A percentile compares a stretch with the other conserved stretches of the same genome.
Conservation (phyloP, 2,113 vertebrate genomes). For the Tyto alba region DNA sequence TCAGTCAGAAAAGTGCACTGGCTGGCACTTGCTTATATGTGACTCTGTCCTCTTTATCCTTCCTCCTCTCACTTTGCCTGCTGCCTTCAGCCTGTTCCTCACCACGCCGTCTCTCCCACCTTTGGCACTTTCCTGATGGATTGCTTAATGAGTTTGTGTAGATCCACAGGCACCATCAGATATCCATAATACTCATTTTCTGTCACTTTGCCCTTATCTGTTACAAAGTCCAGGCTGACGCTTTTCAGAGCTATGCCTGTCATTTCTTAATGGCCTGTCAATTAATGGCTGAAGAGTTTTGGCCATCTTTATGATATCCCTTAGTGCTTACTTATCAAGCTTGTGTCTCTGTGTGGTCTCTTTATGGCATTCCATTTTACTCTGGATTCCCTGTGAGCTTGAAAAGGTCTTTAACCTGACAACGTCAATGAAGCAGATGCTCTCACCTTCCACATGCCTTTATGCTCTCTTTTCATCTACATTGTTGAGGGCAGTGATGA, state of each 20-base stretch:
- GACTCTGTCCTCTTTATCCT: not conserved
- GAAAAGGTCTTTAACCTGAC: not conserved
- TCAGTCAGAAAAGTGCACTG: not conserved
- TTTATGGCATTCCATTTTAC: not conserved
- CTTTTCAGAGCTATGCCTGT: not conserved
- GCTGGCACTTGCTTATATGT: not conserved
- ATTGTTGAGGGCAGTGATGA: not conserved
- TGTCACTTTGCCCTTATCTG: not conserved
- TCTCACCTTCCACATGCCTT: not conserved
- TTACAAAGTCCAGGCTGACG: not conserved
- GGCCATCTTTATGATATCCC: not conserved
- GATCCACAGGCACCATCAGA: not conserved
- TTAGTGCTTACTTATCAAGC: not conserved
- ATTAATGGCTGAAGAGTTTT: not conserved
- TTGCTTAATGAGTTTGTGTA: not conserved
- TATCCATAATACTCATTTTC: fast-evolving
- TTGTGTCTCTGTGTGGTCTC: not conserved
- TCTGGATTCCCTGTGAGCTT: not conserved
- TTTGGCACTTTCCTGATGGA: not conserved
- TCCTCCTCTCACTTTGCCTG: not conserved
- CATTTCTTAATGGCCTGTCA: not conserved
- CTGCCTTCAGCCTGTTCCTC: not conserved
- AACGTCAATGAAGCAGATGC: fast-evolving
- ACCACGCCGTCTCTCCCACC: not conserved
- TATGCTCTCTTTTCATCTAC: fast-evolving